phyloP scores from a whole-genome alignment of 2,113 vertebrate genomes.

The Ophthalmolycus amberensis region DNA sequence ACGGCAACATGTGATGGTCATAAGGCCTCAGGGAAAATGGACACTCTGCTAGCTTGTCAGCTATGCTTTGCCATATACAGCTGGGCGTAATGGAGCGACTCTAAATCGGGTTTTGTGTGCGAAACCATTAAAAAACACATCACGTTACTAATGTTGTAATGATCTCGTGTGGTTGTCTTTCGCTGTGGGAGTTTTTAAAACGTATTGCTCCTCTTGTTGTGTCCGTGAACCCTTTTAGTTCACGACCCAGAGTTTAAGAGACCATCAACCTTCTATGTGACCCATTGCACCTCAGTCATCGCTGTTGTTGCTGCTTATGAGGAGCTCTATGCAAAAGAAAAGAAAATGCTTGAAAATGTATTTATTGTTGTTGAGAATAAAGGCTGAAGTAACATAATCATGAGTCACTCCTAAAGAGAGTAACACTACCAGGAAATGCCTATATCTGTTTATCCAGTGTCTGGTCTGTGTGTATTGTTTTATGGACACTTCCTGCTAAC shows the following conservation, averaged over 20 bases:
- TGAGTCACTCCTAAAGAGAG: conserved; percentile 48
- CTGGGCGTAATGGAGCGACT: background rate
- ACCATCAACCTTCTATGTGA: background rate
- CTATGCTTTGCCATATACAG: conserved; percentile 18
- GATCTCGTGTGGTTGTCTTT: background rate
- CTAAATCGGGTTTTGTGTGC: conserved; percentile 38
- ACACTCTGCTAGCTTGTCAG: conserved; percentile 54
- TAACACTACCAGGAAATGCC: conserved; percentile 68
- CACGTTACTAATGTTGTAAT: background rate
- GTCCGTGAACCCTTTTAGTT: background rate
- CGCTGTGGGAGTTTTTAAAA: background rate
- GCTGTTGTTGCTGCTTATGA: background rate
- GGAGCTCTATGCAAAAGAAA: background rate
- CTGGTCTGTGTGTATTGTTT: conserved; percentile 67
- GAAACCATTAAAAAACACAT: conserved; percentile 14
- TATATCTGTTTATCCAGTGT: conserved; percentile 50
- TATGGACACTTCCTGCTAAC: conserved; percentile 76
- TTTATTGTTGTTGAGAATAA: conserved; percentile 37
- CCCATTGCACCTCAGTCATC: background rate
- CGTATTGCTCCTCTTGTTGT: background rate
- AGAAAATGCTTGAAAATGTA: conserved; percentile 4
- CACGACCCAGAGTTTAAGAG: background rate
- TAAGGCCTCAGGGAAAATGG: conserved; percentile 41
- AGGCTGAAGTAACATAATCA: conserved; percentile 39
- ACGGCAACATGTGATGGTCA: conserved; percentile 23